These are phyloP conservation scores for Nothoprocta perdicaria DNA, from an alignment of 2,113 vertebrate species.

Conservation along the genomic window DNA sequence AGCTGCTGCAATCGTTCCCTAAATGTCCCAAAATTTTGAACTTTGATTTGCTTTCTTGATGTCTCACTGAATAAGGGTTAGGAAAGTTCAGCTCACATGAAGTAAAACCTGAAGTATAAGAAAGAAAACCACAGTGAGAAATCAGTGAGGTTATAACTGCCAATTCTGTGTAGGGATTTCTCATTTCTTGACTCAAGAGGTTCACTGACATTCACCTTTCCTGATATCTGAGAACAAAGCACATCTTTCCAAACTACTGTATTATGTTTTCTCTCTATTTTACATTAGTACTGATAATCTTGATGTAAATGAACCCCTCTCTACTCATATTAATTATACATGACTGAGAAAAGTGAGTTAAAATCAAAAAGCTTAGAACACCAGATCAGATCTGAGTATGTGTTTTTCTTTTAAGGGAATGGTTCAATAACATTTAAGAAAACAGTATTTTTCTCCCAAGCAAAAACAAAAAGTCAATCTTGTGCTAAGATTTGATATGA, in stretches of 20 bases:
- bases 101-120: not conserved
- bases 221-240: not conserved
- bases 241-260: not conserved
- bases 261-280: not conserved
- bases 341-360: not conserved
- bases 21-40: not conserved
- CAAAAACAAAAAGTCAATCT: not conserved
- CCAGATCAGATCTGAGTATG: not conserved
- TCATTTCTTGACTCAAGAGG: not conserved
- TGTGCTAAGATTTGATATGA: not conserved
- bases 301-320: not conserved
- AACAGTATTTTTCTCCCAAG: not conserved
- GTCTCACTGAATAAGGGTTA: not conserved
- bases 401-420: constrained; percentile 40
- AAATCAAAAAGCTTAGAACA: not conserved
- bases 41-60: not conserved
- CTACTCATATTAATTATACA: not conserved
- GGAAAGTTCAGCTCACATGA: not conserved
- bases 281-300: not conserved
- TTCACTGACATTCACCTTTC: not conserved
- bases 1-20: not conserved
- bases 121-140: not conserved
- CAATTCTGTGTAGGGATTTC: not conserved
- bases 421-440: constrained; percentile 49
- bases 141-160: not conserved